Base-by-base conservation (phyloP, 2,797 vertebrate species). In the Bryconaethiops microstoma region DNA sequence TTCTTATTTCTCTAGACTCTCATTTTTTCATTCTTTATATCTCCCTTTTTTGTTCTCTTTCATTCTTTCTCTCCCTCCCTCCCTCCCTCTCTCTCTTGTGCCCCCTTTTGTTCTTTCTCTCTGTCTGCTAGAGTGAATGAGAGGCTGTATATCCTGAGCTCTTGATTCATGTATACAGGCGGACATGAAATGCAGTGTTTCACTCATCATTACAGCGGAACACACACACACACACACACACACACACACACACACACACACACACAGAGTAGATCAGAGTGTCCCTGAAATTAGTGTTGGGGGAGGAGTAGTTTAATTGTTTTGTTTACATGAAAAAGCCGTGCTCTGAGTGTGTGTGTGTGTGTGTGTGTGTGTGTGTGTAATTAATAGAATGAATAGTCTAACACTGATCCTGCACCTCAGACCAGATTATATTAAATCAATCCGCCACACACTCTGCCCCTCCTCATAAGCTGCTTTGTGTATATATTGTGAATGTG, bases 311-410 rank as follows among this genome's bases (percentile, higher is more conserved):
- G 76, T 84, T 78, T 75, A 81, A 77, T 59, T 81, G 14, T 35
- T 5, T 64, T 5, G 25, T 64, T 64, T 64, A 64, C 62, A 64
- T 64, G 57, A 70, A 74, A 64, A 65, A 69, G 69, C 64, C 21
- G 64, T 48, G 12, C 57, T 9, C n/a, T n/a, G n/a, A n/a, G n/a
- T n/a, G n/a, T n/a, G n/a, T n/a, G n/a, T n/a, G n/a, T n/a, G n/a
- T n/a, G n/a, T n/a, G 67, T 73, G 67, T 78, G 79, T 16, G 65
- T 74, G 65, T 77, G 79, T 16, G 74, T 19, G 39, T 40, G 14
- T 63, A 84, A 86, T 86, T 80, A 79, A 79, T 82, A 55, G 70
- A 72, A 76, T 54, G 64, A 78, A 83, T 86, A 83, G 39, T 48
- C 59, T 52, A 52, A 60, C 57, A 62, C 19, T 76, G 48, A 64